These are phyloP conservation scores for Passer montanus DNA, from an alignment of 2,113 vertebrate species.

Conservation along the genomic window DNA sequence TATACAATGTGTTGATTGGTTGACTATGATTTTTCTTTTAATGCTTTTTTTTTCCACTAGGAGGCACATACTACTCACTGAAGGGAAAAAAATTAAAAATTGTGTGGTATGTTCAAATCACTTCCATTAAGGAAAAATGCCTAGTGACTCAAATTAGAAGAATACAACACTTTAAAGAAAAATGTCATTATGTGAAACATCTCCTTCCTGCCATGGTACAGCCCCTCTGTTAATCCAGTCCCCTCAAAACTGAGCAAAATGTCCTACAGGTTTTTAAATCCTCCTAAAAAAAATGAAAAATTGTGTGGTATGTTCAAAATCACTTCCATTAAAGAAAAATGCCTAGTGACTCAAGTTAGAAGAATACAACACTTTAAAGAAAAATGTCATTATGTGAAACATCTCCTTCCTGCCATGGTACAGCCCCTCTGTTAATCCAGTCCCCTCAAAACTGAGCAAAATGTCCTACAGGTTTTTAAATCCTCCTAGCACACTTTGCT, in stretches of 20 bases:
- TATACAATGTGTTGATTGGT: neutral
- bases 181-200: neutral
- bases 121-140: neutral
- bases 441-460: neutral
- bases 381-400: neutral
- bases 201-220: neutral
- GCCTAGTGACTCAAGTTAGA: neutral
- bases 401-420: neutral
- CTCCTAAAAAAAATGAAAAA: accelerated
- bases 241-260: neutral
- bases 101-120: neutral
- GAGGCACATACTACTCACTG: too few relatives aligned
- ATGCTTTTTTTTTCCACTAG: neutral
- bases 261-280: neutral
- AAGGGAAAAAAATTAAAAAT: neutral
- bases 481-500: accelerated
- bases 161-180: neutral
- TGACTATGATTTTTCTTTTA: neutral
- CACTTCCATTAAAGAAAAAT: neutral
- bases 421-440: neutral
- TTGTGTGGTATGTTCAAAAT: neutral
- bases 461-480: neutral
- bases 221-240: neutral
- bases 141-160: neutral
- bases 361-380: neutral